Percentiles rank a stretch among this genome's conserved stretches.
phyloP scores from a whole-genome alignment of 2,888 invertebrate genomes.

The Calameuta pallipes region DNA sequence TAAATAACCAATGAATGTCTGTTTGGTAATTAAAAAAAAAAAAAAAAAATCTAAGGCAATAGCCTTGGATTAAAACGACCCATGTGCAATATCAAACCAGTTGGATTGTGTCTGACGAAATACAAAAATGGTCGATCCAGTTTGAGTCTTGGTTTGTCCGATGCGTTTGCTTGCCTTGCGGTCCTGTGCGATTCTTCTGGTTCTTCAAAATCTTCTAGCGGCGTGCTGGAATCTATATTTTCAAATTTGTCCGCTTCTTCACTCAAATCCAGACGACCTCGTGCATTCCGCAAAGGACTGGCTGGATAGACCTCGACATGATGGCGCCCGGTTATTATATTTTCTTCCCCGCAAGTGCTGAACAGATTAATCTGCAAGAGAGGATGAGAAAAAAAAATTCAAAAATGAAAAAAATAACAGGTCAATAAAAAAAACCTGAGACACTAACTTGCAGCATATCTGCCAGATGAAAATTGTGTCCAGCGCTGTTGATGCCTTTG shows the following conservation, averaged over 20 bases:
- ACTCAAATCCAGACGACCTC: slow-evolving; percentile 52
- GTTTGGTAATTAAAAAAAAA: slow-evolving; percentile 4
- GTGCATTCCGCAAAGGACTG: slow-evolving; percentile 66
- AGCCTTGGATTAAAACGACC: slow-evolving; percentile 89
- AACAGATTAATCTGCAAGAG: slow-evolving; percentile 75
- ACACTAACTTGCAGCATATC: slow-evolving; percentile 79
- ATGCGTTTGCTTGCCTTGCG: slow-evolving; percentile 41
- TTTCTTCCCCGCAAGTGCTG: slow-evolving; percentile 82
- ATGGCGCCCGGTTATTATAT: slow-evolving; percentile 77
- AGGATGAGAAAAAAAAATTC: background rate
- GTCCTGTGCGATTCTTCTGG: slow-evolving; percentile 22
- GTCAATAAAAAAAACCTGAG: background rate
- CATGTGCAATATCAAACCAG: slow-evolving; percentile 90
- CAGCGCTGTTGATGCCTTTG: slow-evolving; percentile 82
- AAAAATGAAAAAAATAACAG: background rate
- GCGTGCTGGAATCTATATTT: slow-evolving; percentile 73
- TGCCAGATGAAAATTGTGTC: slow-evolving; percentile 83
- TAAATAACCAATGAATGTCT: slow-evolving; percentile 1
- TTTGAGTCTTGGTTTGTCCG: slow-evolving; percentile 78
- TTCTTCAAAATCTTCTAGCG: slow-evolving; percentile 71
- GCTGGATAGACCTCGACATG: slow-evolving; percentile 87
- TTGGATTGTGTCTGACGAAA: slow-evolving; percentile 89
- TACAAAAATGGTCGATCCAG: slow-evolving; percentile 91
- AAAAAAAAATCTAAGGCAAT: slow-evolving; percentile 71
- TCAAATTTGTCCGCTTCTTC: slow-evolving; percentile 66